Evolutionary conservation across 2,888 invertebrate species (phyloP).

Genomic region (Synergus laeviventris): DNA sequence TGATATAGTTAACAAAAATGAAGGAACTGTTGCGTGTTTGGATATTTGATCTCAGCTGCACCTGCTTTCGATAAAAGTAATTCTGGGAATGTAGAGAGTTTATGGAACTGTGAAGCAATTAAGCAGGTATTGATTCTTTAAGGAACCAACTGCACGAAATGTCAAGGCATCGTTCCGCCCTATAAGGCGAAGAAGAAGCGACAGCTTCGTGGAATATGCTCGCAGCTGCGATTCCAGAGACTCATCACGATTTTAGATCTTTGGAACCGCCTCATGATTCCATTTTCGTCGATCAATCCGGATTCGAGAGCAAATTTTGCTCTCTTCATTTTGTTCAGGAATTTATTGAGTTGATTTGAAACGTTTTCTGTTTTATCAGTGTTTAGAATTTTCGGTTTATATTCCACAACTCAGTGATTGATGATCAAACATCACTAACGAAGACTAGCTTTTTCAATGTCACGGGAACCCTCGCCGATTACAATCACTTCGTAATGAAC

Average conservation of each 20-base stretch:
- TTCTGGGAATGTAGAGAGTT: not conserved
- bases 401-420: conserved; percentile 3
- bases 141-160: conserved; percentile 11
- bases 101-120: not conserved
- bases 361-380: not conserved
- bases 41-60: not conserved
- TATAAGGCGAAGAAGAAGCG: conserved; percentile 29
- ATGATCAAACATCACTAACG: conserved; percentile 16
- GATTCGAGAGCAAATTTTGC: not conserved
- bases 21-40: not conserved
- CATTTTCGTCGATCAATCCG: conserved; percentile 15
- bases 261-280: conserved; percentile 14
- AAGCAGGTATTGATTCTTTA: conserved; percentile 8
- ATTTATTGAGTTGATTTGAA: not conserved
- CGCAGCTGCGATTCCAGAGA: conserved; percentile 30
- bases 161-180: not conserved
- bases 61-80: not conserved
- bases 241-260: conserved; percentile 37
- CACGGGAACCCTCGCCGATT: not conserved
- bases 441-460: conserved; percentile 32
- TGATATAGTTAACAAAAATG: too few species aligned
- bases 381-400: not conserved
- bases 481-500: conserved; percentile 25
- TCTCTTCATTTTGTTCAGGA: not conserved
- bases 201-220: conserved; percentile 29